Conservation (phyloP, 2,113 vertebrate genomes). For the Odocoileus virginianus region DNA sequence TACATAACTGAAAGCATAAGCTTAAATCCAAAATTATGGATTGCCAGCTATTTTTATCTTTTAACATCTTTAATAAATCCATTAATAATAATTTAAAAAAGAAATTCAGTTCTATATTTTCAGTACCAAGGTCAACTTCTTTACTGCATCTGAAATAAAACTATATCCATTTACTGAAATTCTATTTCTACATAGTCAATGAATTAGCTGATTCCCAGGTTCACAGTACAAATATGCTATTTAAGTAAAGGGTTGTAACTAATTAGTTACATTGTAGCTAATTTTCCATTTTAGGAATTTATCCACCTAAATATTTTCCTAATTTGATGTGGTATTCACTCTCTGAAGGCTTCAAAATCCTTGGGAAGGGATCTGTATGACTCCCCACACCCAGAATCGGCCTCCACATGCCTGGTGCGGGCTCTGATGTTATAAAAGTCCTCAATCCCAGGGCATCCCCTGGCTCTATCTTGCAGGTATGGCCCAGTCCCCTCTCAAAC, state of each 20-base stretch:
- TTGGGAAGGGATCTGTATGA: background rate
- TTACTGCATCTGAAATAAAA: background rate
- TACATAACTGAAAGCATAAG: background rate
- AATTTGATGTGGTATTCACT: background rate
- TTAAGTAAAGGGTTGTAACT: background rate
- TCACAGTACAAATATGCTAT: background rate
- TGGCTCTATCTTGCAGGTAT: background rate
- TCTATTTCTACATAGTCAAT: background rate
- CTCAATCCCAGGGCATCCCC: background rate
- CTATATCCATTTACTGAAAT: background rate
- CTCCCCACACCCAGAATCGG: background rate
- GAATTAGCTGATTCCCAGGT: background rate
- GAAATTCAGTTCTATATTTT: background rate
- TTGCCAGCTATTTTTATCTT: background rate
- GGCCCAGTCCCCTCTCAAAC: background rate
- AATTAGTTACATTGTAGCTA: background rate
- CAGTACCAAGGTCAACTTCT: background rate
- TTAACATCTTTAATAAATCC: background rate
- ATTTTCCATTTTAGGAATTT: background rate
- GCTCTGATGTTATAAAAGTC: background rate
- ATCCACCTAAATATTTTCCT: background rate
- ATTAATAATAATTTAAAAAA: background rate
- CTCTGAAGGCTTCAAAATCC: background rate
- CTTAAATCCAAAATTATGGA: background rate
- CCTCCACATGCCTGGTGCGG: background rate